Evolutionary conservation across 2,797 vertebrate species (phyloP), one percentile per base, ranked within the genome.

Genomic region (Rhadinocentrus ornatus): DNA sequence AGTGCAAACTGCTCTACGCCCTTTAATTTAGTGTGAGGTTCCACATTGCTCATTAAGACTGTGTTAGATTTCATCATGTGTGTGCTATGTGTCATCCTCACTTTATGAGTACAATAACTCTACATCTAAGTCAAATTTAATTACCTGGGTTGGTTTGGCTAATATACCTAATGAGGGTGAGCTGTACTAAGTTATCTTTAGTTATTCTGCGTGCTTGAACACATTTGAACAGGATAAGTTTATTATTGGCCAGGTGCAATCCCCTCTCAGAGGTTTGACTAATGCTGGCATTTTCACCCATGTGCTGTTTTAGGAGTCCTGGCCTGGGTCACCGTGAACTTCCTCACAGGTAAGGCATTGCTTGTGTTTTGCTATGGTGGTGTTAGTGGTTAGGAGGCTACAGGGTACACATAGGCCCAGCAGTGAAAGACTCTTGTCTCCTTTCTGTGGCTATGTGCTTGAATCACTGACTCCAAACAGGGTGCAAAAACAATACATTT

Each of bases 311-410:
- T 77, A 99, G 98, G 98, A 90, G 94, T 99, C 91, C 94, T 99
- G 73, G 97, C 98, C 77, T 99, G 98, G 98, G 95, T 99, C 84
- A 97, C 97, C 69, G 97, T 99, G 90, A 99, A 99, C 93, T 98
- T 97, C 92, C 93, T 99, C 73, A 99, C 97, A 97, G 98, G 98
- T 99, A 95, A 91, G 89, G 86, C 89, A 87, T 90, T 83, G 81
- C 82, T 92, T 85, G 85, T 90, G 76, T 92, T 93, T 92, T 84
- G 83, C 69, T 88, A 83, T 69, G 77, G 61, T 85, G 81, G 87
- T 90, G 90, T 92, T 86, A 91, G 88, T 80, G 85, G 86, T 90
- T 68, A 82, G 77, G 70, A 73, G 75, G 84, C 88, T 81, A 83
- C 82, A 83, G 81, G 89, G 87, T 87, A 89, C 88, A 89, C 86